Percentiles rank a stretch among this genome's conserved stretches.
These are phyloP conservation scores for Oceanodroma leucorhoa DNA, from an alignment of 2,797 vertebrate species.

Conservation along the genomic window DNA sequence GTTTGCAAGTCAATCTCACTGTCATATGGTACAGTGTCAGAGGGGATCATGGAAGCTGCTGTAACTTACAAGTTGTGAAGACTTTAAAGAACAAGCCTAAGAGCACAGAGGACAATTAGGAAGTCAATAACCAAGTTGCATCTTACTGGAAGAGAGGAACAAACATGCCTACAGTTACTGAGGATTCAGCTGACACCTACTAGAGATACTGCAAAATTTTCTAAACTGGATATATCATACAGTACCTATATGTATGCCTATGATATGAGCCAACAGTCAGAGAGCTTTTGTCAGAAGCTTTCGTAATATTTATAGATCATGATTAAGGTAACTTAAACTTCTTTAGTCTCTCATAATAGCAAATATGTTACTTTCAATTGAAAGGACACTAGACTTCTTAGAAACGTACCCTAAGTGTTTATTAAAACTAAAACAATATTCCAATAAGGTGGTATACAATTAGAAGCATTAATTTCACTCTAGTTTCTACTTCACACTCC, in stretches of 20 bases:
- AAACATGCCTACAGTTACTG: not conserved
- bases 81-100: not conserved
- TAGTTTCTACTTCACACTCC: not conserved
- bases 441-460: not conserved
- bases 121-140: not conserved
- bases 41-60: not conserved
- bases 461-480: not conserved
- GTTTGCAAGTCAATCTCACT: not conserved
- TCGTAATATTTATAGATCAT: not conserved
- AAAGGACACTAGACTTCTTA: not conserved
- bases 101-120: not conserved
- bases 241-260: accelerated
- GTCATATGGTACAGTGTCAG: not conserved
- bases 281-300: not conserved
- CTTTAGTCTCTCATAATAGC: not conserved
- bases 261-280: not conserved
- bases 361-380: not conserved
- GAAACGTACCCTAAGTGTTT: not conserved
- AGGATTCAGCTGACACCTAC: not conserved
- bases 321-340: not conserved
- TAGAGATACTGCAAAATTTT: not conserved
- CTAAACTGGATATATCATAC: not conserved
- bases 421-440: not conserved
- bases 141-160: not conserved
- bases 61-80: not conserved